A percentile compares a stretch with the other conserved stretches of the same genome.
phyloP scores from a whole-genome alignment of 1,140 invertebrate species.

The Chrysoperla carnea region DNA sequence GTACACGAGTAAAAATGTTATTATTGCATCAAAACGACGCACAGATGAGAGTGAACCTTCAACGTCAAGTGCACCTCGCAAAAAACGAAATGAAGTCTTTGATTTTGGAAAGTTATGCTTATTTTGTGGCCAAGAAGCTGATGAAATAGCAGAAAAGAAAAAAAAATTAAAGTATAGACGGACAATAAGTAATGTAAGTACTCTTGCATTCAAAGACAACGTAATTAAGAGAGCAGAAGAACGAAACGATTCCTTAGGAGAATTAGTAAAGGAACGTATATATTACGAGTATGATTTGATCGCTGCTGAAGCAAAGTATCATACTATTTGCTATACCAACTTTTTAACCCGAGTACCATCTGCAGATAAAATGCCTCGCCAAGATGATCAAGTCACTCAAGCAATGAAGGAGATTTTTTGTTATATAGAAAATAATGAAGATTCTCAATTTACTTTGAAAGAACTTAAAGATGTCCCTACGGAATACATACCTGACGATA shows the following conservation, averaged over 20 bases:
- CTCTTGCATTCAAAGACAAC: slow-evolving; percentile 18
- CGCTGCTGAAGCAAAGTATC: slow-evolving; percentile 17
- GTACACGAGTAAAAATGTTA: slow-evolving; percentile 16
- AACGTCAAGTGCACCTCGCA: slow-evolving; percentile 15
- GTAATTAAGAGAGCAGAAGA: slow-evolving; percentile 17
- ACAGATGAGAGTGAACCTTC: slow-evolving; percentile 10
- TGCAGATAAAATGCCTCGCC: slow-evolving; percentile 10
- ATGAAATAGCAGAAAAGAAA: slow-evolving; percentile 12
- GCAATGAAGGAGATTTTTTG: slow-evolving; percentile 18
- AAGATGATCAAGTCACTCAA: slow-evolving; percentile 15
- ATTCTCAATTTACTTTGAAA: slow-evolving; percentile 8
- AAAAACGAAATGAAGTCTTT: slow-evolving; percentile 16
- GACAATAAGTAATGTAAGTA: slow-evolving; percentile 16
- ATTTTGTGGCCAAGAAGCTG: slow-evolving; percentile 18
- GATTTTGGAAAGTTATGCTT: slow-evolving; percentile 15
- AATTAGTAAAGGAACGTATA: slow-evolving; percentile 17
- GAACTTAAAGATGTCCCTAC: background rate
- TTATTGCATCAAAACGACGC: slow-evolving; percentile 14
- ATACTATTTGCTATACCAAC: slow-evolving; percentile 16
- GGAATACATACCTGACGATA: background rate
- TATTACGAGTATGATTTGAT: slow-evolving; percentile 17
- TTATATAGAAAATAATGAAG: slow-evolving; percentile 20
- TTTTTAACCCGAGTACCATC: slow-evolving; percentile 15
- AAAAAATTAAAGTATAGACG: slow-evolving; percentile 17
- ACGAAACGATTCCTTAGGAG: slow-evolving; percentile 15